Percentiles rank a stretch among this genome's conserved stretches.
Conservation (phyloP, 2,113 vertebrate genomes). For the Tragelaphus strepsiceros region DNA sequence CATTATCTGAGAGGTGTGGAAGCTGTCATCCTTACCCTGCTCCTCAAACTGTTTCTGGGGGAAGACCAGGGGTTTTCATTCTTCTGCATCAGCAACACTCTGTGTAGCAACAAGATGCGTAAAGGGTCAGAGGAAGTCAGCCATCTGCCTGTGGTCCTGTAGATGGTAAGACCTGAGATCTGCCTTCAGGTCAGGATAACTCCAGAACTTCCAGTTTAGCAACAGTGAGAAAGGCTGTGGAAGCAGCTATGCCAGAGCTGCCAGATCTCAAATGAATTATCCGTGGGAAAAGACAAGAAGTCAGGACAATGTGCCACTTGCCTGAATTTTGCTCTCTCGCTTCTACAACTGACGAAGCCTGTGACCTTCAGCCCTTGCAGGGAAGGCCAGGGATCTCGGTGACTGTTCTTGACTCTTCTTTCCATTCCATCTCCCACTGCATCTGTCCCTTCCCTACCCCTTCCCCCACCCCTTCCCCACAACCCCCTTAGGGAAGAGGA, state of each 20-base stretch:
- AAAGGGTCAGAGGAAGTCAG: not conserved
- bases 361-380: not conserved
- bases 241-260: not conserved
- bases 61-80: not conserved
- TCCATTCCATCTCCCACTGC: not conserved
- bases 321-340: not conserved
- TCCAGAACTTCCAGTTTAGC: not conserved
- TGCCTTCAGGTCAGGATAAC: not conserved
- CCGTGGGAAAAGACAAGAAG: not conserved
- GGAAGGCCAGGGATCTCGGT: not conserved
- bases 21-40: accelerated
- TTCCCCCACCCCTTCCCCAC: not conserved
- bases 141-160: not conserved
- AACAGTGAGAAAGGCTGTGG: not conserved
- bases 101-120: not conserved
- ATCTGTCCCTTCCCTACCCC: not conserved
- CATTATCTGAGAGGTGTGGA: accelerated
- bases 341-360: not conserved
- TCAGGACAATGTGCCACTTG: not conserved
- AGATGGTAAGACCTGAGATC: not conserved
- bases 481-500: not conserved
- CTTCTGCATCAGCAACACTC: not conserved
- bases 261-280: not conserved
- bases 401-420: not conserved
- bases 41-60: not conserved